A percentile compares a stretch with the other conserved stretches of the same genome.
Evolutionary conservation across 2,113 vertebrate species (phyloP).

Genomic region (Myotis brandtii): DNA sequence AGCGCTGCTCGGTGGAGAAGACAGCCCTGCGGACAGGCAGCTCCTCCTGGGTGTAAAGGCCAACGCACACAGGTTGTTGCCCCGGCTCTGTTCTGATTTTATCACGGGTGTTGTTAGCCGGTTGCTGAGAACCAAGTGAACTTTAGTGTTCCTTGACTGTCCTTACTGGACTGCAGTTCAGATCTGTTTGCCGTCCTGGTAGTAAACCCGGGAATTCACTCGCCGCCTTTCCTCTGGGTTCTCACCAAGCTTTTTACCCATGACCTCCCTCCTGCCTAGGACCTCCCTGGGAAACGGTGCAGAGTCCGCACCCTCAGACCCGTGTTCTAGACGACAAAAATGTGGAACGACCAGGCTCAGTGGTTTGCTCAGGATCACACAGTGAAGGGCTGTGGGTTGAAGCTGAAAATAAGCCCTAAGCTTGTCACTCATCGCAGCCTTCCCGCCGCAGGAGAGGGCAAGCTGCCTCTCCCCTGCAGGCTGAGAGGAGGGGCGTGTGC

Average conservation of each 20-base stretch:
- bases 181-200: conserved; percentile 1
- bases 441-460: not conserved
- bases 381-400: not conserved
- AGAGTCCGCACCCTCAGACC: too few relatives aligned
- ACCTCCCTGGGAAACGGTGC: not conserved
- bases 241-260: not conserved
- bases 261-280: not conserved
- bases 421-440: not conserved
- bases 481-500: not conserved
- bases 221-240: not conserved
- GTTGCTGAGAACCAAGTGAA: not conserved
- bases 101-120: conserved; percentile 45
- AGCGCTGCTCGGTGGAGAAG: not conserved
- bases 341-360: not conserved
- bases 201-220: not conserved
- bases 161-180: conserved; percentile 22
- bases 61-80: not conserved
- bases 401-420: conserved; percentile 47
- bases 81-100: conserved; percentile 64
- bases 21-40: not conserved
- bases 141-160: conserved; percentile 11
- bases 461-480: not conserved
- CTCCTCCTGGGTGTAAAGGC: not conserved
- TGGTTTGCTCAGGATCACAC: not conserved
- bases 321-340: not conserved